phyloP scores from a whole-genome alignment of 2,113 vertebrate species.

The Uria aalge region DNA sequence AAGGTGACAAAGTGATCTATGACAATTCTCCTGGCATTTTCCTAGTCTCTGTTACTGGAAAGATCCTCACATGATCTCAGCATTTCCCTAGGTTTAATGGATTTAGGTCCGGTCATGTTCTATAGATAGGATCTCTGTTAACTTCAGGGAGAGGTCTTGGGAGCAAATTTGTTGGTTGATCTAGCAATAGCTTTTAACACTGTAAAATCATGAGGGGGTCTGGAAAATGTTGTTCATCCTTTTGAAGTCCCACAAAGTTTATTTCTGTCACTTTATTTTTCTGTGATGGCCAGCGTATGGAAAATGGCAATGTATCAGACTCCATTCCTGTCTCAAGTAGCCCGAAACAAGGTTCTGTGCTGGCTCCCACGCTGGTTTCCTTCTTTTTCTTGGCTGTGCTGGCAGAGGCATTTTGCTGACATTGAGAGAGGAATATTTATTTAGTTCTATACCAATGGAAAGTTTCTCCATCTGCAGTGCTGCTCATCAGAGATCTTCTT shows the following conservation, averaged over 20 bases:
- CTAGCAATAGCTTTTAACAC: not conserved
- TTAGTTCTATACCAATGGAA: slow-evolving; percentile 61
- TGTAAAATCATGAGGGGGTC: not conserved
- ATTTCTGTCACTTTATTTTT: slow-evolving; percentile 59
- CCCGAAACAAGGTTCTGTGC: slow-evolving; percentile 44
- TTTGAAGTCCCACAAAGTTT: slow-evolving; percentile 45
- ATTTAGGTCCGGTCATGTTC: not conserved
- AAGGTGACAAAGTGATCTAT: not conserved
- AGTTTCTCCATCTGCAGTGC: slow-evolving; percentile 24
- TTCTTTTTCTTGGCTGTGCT: slow-evolving; percentile 64
- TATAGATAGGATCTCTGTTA: not conserved
- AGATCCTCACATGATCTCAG: not conserved
- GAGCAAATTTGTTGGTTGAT: not conserved
- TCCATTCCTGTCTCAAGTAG: slow-evolving; percentile 12
- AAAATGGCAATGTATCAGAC: slow-evolving; percentile 49
- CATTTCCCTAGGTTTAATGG: not conserved
- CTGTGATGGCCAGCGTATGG: slow-evolving; percentile 17
- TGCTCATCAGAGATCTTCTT: slow-evolving; percentile 7
- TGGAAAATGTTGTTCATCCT: slow-evolving; percentile 34
- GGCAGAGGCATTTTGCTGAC: slow-evolving; percentile 56
- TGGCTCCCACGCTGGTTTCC: slow-evolving; percentile 59
- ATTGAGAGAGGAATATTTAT: slow-evolving; percentile 51
- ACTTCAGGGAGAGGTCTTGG: not conserved
- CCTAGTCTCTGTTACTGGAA: not conserved
- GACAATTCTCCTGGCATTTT: not conserved